Conservation (phyloP, 2,113 vertebrate genomes). For the Glaucomys volans region DNA sequence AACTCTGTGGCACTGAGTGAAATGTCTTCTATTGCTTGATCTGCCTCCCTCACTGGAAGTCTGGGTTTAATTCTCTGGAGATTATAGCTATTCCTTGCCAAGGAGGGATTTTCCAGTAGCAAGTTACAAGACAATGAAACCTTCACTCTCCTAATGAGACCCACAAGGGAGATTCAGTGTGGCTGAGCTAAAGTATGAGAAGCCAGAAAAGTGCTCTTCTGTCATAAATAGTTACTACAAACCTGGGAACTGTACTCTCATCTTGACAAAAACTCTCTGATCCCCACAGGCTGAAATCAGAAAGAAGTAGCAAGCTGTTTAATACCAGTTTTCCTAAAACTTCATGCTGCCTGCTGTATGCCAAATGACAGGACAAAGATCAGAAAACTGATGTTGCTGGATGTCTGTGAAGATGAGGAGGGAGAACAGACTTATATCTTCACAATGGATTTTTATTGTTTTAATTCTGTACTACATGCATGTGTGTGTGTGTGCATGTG, state of each 20-base stretch:
- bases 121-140: neutral
- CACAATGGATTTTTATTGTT: neutral
- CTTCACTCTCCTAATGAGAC: neutral
- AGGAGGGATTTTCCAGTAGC: neutral
- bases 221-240: neutral
- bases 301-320: neutral
- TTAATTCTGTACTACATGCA: neutral
- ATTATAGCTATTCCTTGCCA: neutral
- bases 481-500: too few species aligned
- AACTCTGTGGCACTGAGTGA: neutral
- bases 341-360: fast-evolving
- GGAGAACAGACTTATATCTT: neutral
- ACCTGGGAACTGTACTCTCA: neutral
- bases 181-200: neutral
- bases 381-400: neutral
- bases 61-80: neutral
- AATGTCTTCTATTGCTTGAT: neutral
- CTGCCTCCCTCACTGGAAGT: neutral
- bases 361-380: neutral
- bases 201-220: neutral
- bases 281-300: neutral
- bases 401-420: too few species aligned
- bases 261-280: neutral
- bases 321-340: neutral
- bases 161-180: too few species aligned